Evolutionary conservation across 2,888 invertebrate genomes (phyloP), one percentile per base, ranked within the genome.

Genomic region (Deilephila elpenor): DNA sequence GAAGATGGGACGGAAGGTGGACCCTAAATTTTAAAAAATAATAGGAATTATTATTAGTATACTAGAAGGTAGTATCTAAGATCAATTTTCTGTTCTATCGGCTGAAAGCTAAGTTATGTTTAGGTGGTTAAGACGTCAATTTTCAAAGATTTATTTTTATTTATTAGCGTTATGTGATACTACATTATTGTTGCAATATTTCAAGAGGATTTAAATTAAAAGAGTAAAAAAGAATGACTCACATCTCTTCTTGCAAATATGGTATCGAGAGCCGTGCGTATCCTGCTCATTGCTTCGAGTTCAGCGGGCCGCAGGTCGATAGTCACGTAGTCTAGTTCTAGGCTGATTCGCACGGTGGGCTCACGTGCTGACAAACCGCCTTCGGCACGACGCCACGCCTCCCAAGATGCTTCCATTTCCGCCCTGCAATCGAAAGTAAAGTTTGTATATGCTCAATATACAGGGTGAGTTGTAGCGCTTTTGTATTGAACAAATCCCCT

Each of bases 341-440:
- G 0, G 20, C 79, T 75, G 5, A 86, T 60, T 5, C 82, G 81
- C 3, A 91, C 75, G 0, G 81, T 78, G 0, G 93, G 91, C 37
- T 87, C 84, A 4, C 73, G 78, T 0, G 84, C 79, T 0, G 79
- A 71, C 0, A 74, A 6, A 0, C 86, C 88, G 0, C 86, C 85
- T 67, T 92, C 92, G 0, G 81, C 80, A 17, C 88, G 88, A 0
- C 89, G 86, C 92, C 93, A 93, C 7, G 88, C 81, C 71, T 93
- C 92, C 93, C 93, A 94, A 0, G 75, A 78, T 3, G 89, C 91
- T 59, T 90, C 87, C 19, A 87, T 7, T 34, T 88, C 82, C n/a
- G 79, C 53, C 0, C 93, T 93, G 76, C 59, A 5, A 3, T 19
- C 44, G 25, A 5, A 19, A 19, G 19, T 37, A 44, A 44, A 3